These are phyloP conservation scores for Saturnia japonica DNA, from an alignment of 2,888 invertebrate species.

Conservation along the genomic window DNA sequence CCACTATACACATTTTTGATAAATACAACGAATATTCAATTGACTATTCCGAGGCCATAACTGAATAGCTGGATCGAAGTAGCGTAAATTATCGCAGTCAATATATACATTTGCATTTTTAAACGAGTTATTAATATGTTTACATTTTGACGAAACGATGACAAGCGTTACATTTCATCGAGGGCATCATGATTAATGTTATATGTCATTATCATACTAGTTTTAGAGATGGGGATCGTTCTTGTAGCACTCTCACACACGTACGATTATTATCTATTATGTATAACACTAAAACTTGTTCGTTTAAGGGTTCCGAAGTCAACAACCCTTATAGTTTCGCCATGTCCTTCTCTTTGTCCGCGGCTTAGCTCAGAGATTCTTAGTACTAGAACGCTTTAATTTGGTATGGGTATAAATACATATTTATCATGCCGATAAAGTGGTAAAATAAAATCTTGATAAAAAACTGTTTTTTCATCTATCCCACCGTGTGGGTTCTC, in stretches of 20 bases:
- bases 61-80: not conserved
- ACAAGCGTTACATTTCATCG: not conserved
- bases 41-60: not conserved
- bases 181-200: not conserved
- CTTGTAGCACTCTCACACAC: not conserved
- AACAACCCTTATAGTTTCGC: no score
- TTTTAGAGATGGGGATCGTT: not conserved
- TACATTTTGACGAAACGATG: constrained; percentile 2
- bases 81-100: not conserved
- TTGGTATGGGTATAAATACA: no score
- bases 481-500: no score
- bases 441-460: no score
- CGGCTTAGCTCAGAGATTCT: no score
- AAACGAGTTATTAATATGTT: not conserved
- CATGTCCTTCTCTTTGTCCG: no score
- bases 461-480: no score
- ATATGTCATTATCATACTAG: not conserved
- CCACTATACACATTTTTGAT: not conserved
- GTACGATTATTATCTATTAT: not conserved
- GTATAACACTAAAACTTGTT: not conserved
- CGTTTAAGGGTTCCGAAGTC: not conserved
- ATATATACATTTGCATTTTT: not conserved
- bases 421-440: no score
- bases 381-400: no score
- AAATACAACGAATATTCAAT: not conserved